A percentile compares a stretch with the other conserved stretches of the same genome.
Evolutionary conservation across 2,113 vertebrate species (phyloP).

Genomic region (Pholis gunnellus): DNA sequence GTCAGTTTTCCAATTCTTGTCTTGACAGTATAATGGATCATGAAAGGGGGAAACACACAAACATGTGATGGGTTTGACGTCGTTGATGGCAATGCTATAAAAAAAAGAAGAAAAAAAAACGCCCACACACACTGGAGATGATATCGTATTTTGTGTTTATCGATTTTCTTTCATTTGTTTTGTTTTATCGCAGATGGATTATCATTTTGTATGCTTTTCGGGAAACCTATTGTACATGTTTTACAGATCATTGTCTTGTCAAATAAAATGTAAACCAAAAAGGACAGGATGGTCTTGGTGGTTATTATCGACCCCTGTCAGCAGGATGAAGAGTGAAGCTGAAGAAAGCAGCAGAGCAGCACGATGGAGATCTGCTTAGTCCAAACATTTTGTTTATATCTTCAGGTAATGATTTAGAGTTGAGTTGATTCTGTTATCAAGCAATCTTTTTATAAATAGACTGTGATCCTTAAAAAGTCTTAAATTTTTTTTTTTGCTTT

Average conservation of each 20-base stretch:
- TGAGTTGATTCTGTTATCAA: neutral
- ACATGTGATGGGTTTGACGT: conserved; percentile 33
- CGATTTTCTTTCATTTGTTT: conserved; percentile 46
- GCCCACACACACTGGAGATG: conserved; percentile 63
- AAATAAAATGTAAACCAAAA: conserved; percentile 81
- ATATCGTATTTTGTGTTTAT: conserved; percentile 45
- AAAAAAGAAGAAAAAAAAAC: neutral
- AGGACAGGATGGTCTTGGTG: neutral
- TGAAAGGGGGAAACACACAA: conserved; percentile 52
- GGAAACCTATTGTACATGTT: conserved; percentile 77
- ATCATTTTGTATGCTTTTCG: conserved; percentile 76
- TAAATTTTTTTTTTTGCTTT: neutral
- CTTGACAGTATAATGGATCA: conserved; percentile 46
- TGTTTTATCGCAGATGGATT: conserved; percentile 46
- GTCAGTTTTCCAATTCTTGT: conserved; percentile 65
- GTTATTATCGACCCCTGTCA: conserved; percentile 18
- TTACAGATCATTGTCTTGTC: conserved; percentile 84
- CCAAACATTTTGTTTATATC: neutral
- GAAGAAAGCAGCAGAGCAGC: neutral
- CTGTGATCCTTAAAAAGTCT: neutral
- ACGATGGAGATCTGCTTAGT: neutral
- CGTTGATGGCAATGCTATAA: conserved; percentile 36
- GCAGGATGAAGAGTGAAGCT: neutral
- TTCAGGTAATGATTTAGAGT: neutral
- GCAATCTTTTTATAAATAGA: neutral